Conservation (phyloP, 1,140 invertebrate genomes). For the Brachionus calyciflorus region DNA sequence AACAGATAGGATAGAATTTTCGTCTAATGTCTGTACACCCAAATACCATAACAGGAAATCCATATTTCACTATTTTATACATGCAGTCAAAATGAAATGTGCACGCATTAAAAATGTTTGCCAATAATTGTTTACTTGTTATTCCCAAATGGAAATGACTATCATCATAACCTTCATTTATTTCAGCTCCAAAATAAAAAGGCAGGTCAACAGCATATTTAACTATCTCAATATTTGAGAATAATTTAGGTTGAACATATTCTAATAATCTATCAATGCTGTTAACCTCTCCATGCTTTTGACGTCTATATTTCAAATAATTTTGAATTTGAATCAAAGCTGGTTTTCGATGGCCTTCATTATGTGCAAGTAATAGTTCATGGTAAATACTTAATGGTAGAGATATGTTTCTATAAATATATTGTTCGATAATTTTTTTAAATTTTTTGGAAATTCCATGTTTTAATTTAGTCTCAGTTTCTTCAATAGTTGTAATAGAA, state of each 20-base stretch:
- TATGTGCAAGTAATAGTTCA: neutral
- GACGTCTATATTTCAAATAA: neutral
- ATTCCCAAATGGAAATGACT: neutral
- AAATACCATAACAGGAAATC: neutral
- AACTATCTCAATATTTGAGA: neutral
- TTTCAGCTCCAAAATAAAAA: neutral
- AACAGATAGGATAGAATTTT: neutral
- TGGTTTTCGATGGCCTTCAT: neutral
- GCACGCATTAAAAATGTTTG: neutral
- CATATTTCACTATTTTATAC: neutral
- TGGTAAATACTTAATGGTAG: neutral
- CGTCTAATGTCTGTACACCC: neutral
- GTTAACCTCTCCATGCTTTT: neutral
- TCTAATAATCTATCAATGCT: neutral
- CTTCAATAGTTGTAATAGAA: neutral
- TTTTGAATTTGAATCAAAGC: neutral
- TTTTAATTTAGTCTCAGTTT: neutral
- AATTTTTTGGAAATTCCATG: conserved; percentile 1
- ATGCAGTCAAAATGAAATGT: conserved; percentile 7
- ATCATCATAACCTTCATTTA: neutral
- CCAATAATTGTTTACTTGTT: neutral
- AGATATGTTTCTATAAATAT: neutral
- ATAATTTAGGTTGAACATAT: neutral
- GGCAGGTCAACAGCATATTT: neutral
- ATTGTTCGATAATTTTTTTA: neutral